Evolutionary conservation across 2,113 vertebrate genomes (phyloP), one percentile per base, ranked within the genome.

Genomic region (Nansenia antarctica): DNA sequence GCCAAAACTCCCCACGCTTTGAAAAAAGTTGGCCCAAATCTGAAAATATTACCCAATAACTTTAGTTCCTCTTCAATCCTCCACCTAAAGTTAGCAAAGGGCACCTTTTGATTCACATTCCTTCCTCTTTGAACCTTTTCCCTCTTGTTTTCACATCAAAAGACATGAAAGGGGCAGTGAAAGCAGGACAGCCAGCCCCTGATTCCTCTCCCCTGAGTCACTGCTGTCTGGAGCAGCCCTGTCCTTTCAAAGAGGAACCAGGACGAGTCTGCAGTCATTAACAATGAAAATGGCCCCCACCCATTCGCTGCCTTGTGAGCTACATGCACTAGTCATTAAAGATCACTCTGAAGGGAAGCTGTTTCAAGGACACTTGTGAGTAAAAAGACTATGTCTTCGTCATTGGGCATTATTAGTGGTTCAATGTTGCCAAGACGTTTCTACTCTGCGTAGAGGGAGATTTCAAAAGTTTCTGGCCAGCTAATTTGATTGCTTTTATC

Each of bases 101-200:
- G 75, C 69, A 85, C 83, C 83, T 88, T 79, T 82, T 78, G 78
- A 82, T 74, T 80, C 47, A 31, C 67, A 75, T 72, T 75, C 64
- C 53, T 54, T 22, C 45, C 32, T 45, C 83, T 90, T 87, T 88
- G 82, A 89, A 84, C 86, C n/a, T 77, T 79, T 60, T 65, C 73
- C 71, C 74, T 79, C 83, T 87, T 88, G 81, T 86, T 87, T 89
- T 85, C 63, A 81, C 82, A 86, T 87, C 80, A 85, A 87, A 87
- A 79, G 84, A 84, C 85, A 87, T 86, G 82, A 88, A 88, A 87
- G 80, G 57, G 63, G 70, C n/a, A 77, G 77, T 61, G 60, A 85
- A 83, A 84, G 72, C 80, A 68, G 84, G 78, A 86, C 76, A 72
- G 79, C 75, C 79, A 69, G 6, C 72, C 72, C 45, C 71, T 76